phyloP scores from a whole-genome alignment of 1,140 invertebrate species.

The Macrosteles quadrilineatus region DNA sequence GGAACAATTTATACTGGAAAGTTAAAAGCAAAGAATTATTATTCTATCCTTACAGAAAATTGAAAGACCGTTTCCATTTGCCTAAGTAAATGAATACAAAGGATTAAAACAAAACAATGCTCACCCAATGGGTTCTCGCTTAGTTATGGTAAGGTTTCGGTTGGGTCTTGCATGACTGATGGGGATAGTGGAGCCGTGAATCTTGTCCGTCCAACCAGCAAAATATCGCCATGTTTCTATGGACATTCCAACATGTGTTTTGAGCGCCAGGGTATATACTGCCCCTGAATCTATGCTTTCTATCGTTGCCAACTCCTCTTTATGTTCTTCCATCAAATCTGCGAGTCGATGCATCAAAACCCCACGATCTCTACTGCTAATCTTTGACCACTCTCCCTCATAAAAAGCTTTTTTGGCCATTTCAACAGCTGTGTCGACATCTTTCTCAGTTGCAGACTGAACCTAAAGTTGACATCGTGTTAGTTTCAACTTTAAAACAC shows the following conservation, averaged over 20 bases:
- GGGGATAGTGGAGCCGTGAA: slow-evolving; percentile 89
- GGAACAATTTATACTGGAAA: no score
- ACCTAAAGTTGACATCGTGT: slow-evolving; percentile 61
- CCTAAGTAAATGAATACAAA: no score
- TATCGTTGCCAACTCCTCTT: slow-evolving; percentile 91
- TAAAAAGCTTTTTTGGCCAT: slow-evolving; percentile 87
- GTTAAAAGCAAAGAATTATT: no score
- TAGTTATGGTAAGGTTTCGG: slow-evolving; percentile 84
- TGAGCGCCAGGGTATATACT: slow-evolving; percentile 91
- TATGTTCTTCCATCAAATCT: slow-evolving; percentile 91
- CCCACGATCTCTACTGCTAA: slow-evolving; percentile 80
- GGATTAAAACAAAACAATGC: no score
- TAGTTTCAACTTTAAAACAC: background rate
- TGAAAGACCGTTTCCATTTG: no score
- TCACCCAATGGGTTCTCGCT: slow-evolving; percentile 76
- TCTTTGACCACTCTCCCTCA: slow-evolving; percentile 85
- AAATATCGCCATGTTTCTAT: slow-evolving; percentile 92
- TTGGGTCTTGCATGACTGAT: slow-evolving; percentile 87
- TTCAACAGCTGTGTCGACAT: slow-evolving; percentile 85
- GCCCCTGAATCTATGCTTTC: slow-evolving; percentile 92
- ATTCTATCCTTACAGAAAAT: no score
- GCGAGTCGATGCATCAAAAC: slow-evolving; percentile 75
- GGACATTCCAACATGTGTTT: slow-evolving; percentile 93
- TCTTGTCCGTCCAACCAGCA: slow-evolving; percentile 94
- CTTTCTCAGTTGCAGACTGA: slow-evolving; percentile 70